Base-by-base conservation (phyloP, 2,797 vertebrate genomes). In the Sus cebifrons region DNA sequence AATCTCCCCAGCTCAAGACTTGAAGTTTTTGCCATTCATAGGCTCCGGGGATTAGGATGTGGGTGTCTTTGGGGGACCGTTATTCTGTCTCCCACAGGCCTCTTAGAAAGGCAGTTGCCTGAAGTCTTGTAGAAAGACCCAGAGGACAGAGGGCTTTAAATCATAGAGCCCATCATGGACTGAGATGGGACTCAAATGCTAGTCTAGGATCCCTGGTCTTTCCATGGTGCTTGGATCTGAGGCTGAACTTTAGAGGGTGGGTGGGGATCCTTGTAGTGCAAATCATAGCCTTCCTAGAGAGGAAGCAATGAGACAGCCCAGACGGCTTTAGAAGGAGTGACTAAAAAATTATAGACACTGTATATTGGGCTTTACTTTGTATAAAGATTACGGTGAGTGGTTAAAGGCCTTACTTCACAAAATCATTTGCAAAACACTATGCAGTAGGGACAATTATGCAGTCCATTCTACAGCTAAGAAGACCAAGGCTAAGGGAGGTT, bases 401-500 rank as follows among this genome's bases (percentile, higher is more conserved):
- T 60, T 36, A 78, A 89, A 95, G 17, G 4, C 58, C 49, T 25
- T 64, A 82, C 23, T 74, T 94, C 79, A 65, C 21, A 18, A 95
- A 92, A 58, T 73, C 60, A n/a, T 56, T 77, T 36, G 58, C 58
- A 32, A 44, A 89, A 74, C 71, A 20, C n/a, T 27, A 1, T 11
- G 25, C 29, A 86, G 40, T 29, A 58, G 49, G 81, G 52, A 29
- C 44, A n/a, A 2, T 6, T n/a, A 21, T 12, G 67, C 15, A n/a
- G 36, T 73, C 18, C 12, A 2, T 60, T 70, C 40, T 84, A 27
- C 16, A 65, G 17, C 29, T 7, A 29, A 74, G 21, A 93, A 79
- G 65, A 64, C 60, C 5, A 27, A 70, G 10, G 62, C 8, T 25
- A 49, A 67, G 20, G 23, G 62, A 85, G 20, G 82, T 71, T 54